phyloP scores from a whole-genome alignment of 2,888 invertebrate genomes.

The Ormyrus labotus region DNA sequence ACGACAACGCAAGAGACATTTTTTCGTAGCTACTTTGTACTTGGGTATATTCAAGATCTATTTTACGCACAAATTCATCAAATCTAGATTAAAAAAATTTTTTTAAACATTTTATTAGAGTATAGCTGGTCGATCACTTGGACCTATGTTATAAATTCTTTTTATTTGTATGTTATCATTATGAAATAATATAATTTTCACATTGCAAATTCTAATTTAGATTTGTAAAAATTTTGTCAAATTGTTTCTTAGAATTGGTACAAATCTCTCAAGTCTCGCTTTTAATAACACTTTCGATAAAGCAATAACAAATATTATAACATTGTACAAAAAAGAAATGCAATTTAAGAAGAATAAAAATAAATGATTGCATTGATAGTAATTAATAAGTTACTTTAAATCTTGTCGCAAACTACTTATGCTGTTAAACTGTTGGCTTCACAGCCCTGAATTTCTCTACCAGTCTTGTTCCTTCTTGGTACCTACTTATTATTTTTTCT shows the following conservation, averaged over 20 bases:
- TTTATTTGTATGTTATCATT: slow-evolving; percentile 19
- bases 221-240: slow-evolving; percentile 34
- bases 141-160: slow-evolving; percentile 1
- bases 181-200: slow-evolving; percentile 14
- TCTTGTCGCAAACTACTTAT: slow-evolving; percentile 35
- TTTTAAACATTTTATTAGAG: slow-evolving; percentile 1
- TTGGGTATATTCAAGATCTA: slow-evolving; percentile 49
- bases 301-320: background rate
- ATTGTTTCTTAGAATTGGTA: slow-evolving; percentile 2
- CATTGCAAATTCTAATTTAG: slow-evolving; percentile 36
- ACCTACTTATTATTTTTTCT: slow-evolving; percentile 64
- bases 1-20: slow-evolving; percentile 48
- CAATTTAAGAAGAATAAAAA: slow-evolving; percentile 23
- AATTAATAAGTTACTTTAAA: slow-evolving; percentile 7
- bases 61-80: slow-evolving; percentile 30
- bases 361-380: slow-evolving; percentile 6
- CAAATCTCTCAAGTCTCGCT: slow-evolving; percentile 15
- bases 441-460: slow-evolving; percentile 68
- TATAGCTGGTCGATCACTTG: background rate
- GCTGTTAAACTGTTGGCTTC: slow-evolving; percentile 62
- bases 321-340: slow-evolving; percentile 21
- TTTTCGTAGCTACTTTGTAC: slow-evolving; percentile 39
- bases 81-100: slow-evolving; percentile 28
- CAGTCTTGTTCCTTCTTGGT: slow-evolving; percentile 73
- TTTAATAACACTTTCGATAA: slow-evolving; percentile 16